Conservation (phyloP, 2,888 invertebrate species). For the Congeria kusceri region DNA sequence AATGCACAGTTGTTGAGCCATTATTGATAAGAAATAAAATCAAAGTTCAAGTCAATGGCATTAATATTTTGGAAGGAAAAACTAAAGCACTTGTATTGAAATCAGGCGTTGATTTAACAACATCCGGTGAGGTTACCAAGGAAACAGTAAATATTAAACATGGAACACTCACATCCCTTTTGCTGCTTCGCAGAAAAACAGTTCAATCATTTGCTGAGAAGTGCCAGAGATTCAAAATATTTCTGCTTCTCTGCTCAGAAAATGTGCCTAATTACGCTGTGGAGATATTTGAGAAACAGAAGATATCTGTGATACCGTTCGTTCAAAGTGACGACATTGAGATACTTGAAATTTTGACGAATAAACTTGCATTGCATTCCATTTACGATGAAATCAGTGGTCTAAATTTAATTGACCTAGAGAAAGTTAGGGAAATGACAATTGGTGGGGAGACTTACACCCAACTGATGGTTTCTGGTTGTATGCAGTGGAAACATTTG, state of each 20-base stretch:
- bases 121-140: constrained; percentile 13
- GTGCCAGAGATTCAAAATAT: constrained; percentile 35
- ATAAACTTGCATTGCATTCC: constrained; percentile 25
- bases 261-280: constrained; percentile 65
- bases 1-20: constrained; percentile 39
- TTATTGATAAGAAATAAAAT: constrained; percentile 35
- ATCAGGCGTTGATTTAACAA: constrained; percentile 14
- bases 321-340: constrained; percentile 64
- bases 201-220: constrained; percentile 47
- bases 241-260: constrained; percentile 64
- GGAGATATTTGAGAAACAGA: constrained; percentile 53
- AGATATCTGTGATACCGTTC: constrained; percentile 65
- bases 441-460: constrained; percentile 51
- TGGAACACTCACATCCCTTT: constrained; percentile 5
- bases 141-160: constrained; percentile 30
- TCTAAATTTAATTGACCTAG: constrained; percentile 22
- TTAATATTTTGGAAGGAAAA: no score
- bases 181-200: constrained; percentile 18
- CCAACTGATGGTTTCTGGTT: constrained; percentile 22
- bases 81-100: constrained; percentile 29
- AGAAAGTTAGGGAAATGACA: constrained; percentile 13
- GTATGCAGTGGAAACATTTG: constrained; percentile 35
- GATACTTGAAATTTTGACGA: constrained; percentile 49
- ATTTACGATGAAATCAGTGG: constrained; percentile 32
- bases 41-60: no score